Evolutionary conservation across 2,797 vertebrate genomes (phyloP).

Genomic region (Enteromius mattozi): DNA sequence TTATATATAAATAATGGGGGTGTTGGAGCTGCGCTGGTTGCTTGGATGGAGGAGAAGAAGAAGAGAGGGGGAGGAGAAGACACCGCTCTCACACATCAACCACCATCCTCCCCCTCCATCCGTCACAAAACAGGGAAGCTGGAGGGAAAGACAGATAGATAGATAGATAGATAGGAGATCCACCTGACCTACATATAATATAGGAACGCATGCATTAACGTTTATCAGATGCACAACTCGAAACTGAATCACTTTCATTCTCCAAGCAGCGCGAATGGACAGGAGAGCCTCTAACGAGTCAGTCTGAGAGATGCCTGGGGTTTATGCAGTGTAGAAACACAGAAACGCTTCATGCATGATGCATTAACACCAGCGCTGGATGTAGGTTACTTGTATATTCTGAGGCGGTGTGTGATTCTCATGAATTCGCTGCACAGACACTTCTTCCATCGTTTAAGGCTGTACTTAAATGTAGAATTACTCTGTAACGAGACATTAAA

Average conservation of each 20-base stretch:
- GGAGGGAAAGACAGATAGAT: constrained; percentile 43
- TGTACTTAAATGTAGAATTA: too few species aligned
- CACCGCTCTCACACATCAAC: constrained; percentile 63
- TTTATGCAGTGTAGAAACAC: constrained; percentile 9
- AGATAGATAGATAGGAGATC: neutral
- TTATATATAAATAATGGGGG: neutral
- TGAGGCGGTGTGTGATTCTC: neutral
- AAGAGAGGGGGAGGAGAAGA: constrained; percentile 64
- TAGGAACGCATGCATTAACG: constrained; percentile 6
- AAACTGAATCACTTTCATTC: constrained; percentile 13
- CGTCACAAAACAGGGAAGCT: constrained; percentile 61
- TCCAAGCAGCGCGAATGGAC: neutral
- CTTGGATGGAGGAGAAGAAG: constrained; percentile 65
- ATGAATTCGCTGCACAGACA: neutral
- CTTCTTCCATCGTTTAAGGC: too few species aligned
- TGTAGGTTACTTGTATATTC: constrained; percentile 4
- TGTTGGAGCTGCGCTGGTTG: too few species aligned
- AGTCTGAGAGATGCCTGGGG: neutral
- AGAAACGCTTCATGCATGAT: constrained; percentile 28
- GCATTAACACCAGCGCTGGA: constrained; percentile 13
- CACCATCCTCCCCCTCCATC: constrained; percentile 72
- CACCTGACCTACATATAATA: constrained; percentile 63
- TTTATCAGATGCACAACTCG: neutral
- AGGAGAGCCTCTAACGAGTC: constrained; percentile 24
- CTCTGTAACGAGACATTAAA: too few species aligned